phyloP scores from a whole-genome alignment of 2,797 vertebrate genomes.

The Amblyraja radiata region DNA sequence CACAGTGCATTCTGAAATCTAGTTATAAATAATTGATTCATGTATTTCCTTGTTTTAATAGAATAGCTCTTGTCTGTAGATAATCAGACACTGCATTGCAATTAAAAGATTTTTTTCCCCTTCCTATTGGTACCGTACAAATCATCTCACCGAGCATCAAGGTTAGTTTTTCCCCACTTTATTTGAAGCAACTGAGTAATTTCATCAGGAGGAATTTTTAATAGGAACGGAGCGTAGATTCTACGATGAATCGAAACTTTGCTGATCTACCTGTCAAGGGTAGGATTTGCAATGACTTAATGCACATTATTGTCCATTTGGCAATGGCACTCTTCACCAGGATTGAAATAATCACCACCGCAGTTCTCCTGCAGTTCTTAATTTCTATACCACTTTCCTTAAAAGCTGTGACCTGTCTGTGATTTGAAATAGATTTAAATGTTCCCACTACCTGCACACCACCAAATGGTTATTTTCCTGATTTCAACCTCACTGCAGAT shows the following conservation, averaged over 20 bases:
- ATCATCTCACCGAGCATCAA: not conserved
- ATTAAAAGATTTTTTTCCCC: not conserved
- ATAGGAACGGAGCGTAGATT: not conserved
- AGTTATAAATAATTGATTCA: conserved; percentile 19
- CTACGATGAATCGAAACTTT: not conserved
- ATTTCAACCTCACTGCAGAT: not conserved
- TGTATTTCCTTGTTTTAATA: not conserved
- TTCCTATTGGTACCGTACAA: not conserved
- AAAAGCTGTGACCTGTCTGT: not conserved
- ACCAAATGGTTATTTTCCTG: not conserved
- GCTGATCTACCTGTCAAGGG: not conserved
- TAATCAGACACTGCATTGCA: not conserved
- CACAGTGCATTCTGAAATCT: not conserved
- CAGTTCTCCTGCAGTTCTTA: not conserved
- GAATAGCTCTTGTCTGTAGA: not conserved
- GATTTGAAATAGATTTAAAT: too few relatives aligned
- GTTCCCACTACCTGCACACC: not conserved
- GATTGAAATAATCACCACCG: not conserved
- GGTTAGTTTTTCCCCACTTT: not conserved
- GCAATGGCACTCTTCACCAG: not conserved
- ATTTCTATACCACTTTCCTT: not conserved
- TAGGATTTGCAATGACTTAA: not conserved
- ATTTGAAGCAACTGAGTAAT: not conserved
- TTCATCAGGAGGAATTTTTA: not conserved
- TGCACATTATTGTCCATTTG: not conserved